Conservation (phyloP, 92 coral and sea anemone genomes). For the Parazoanthus darwini region DNA sequence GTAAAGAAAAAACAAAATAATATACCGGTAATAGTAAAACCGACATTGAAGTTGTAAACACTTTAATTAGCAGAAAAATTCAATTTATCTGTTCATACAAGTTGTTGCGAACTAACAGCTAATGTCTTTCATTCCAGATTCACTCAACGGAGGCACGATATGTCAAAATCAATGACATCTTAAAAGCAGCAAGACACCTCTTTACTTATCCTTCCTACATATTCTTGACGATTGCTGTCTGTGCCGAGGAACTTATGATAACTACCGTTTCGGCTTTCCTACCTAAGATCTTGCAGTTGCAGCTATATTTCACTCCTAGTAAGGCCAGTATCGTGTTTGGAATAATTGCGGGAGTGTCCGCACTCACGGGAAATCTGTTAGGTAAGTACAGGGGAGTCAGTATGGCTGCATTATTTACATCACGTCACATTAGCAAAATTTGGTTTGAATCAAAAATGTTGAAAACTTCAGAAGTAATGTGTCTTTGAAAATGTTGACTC, state of each 20-base stretch:
- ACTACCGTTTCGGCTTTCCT: conserved; percentile 71
- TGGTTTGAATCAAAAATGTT: too few relatives aligned
- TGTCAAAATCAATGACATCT: conserved; percentile 59
- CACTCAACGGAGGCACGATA: conserved; percentile 39
- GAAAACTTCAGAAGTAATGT: too few relatives aligned
- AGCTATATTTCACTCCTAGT: conserved; percentile 57
- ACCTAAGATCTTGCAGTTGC: conserved; percentile 77
- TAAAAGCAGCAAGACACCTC: conserved; percentile 71
- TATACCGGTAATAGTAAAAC: background rate
- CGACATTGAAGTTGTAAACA: too few relatives aligned
- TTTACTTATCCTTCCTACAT: conserved; percentile 67
- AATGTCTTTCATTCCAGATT: background rate
- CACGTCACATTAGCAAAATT: too few relatives aligned
- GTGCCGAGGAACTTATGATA: conserved; percentile 61
- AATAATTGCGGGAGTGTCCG: conserved; percentile 56
- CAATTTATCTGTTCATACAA: background rate
- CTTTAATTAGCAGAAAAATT: background rate
- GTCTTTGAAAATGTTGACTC: too few relatives aligned
- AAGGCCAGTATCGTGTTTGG: conserved; percentile 71
- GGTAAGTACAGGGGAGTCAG: conserved; percentile 50
- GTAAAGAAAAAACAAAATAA: too few relatives aligned
- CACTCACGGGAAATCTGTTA: conserved; percentile 74
- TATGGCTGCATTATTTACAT: too few relatives aligned
- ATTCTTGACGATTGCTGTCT: conserved; percentile 65
- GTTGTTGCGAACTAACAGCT: background rate